Base-by-base conservation (phyloP, 2,797 vertebrate genomes). In the Odontamblyopus rebecca region DNA sequence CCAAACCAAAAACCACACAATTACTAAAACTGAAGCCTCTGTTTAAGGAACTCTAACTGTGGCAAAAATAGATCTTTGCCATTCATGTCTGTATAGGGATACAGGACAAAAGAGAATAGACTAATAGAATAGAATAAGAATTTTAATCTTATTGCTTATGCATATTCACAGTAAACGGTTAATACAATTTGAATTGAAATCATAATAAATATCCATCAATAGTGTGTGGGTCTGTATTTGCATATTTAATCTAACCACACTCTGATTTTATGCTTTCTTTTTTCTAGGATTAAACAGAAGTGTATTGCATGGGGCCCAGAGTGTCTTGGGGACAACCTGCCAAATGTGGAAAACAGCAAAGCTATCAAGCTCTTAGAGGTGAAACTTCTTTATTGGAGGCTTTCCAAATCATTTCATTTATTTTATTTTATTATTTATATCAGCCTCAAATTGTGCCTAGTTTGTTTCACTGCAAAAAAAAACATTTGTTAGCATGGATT, bases 291-390 rank as follows among this genome's bases (percentile, higher is more conserved):
- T 51, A 96, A 94, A 79, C 89, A 90, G 75, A 79, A 72, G 15
- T 78, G 93, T 0, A 68, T 90, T 63, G 87, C 85, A 1, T 76
- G 95, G 62, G 82, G 94, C 84, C 96, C 96, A 0, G 79, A 83
- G 2, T 98, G 96, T 90, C 86, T 97, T 16, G 67, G 77, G 44
- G 93, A 94, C 72, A 94, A 92, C 41, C 84, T 96, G 19, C 98
- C 98, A 48, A 94, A 89, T 74, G 93, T 91, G 35, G 35, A 38
- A 82, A 96, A 97, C 87, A 98, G 96, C 79, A 85, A 71, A 1
- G 95, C 90, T 71, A 90, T 95, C 64, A 94, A 88, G 83, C 89
- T 95, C 0, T 86, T 99, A 6, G 82, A 96, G 97, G 98, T 98
- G 95, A 3, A 38, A 41, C 19, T 19, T 63, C 35, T n/a, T n/a